A percentile compares a stretch with the other conserved stretches of the same genome.
phyloP scores from a whole-genome alignment of 2,797 vertebrate species.

The Morelia viridis region DNA sequence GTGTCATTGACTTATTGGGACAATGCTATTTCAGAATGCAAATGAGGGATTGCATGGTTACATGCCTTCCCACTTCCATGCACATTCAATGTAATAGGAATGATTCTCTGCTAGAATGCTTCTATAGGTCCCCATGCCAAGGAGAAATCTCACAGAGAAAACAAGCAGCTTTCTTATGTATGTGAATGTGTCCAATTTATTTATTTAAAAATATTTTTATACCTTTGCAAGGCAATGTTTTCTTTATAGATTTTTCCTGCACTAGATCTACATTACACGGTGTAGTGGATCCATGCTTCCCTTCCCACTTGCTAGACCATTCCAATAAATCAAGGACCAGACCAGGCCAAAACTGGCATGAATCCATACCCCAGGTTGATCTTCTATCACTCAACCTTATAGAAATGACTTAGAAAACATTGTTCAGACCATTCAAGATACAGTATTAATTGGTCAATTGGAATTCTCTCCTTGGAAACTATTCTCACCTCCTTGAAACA shows the following conservation, averaged over 20 bases:
- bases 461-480: not conserved
- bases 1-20: not conserved
- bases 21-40: not conserved
- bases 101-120: not conserved
- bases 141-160: not conserved
- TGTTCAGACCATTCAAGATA: not conserved
- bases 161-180: not conserved
- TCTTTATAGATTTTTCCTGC: not conserved
- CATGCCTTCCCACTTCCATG: not conserved
- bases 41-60: no score
- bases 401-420: not conserved
- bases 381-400: not conserved
- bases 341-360: not conserved
- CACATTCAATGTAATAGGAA: not conserved
- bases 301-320: not conserved
- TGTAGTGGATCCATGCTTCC: not conserved
- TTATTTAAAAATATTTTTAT: not conserved
- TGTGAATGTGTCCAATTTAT: not conserved
- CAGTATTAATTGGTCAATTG: not conserved
- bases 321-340: not conserved
- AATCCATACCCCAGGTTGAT: not conserved
- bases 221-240: not conserved
- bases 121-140: no score
- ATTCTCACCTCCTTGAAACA: not conserved
- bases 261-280: not conserved